These are phyloP conservation scores for Drosophila borealis DNA, from an alignment of 2,888 invertebrate species.

Conservation along the genomic window DNA sequence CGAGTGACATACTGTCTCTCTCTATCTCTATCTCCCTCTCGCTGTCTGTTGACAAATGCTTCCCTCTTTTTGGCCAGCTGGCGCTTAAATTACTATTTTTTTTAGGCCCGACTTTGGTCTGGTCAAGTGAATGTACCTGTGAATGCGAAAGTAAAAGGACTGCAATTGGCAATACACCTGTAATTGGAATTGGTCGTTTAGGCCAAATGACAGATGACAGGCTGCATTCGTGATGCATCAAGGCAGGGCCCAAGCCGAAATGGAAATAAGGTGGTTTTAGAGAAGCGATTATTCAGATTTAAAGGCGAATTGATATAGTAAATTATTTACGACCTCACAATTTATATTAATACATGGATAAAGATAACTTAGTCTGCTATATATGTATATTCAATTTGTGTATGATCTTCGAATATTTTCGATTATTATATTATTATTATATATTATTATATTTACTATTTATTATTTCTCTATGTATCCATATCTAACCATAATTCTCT, in stretches of 20 bases:
- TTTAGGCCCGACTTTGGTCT: neutral
- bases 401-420: too few relatives aligned
- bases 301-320: neutral
- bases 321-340: too few relatives aligned
- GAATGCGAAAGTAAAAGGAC: slow-evolving; percentile 56
- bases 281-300: neutral
- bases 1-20: slow-evolving; percentile 69
- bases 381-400: too few relatives aligned
- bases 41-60: slow-evolving; percentile 31
- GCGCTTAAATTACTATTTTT: neutral
- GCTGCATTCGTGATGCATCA: slow-evolving; percentile 19
- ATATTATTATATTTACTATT: too few relatives aligned
- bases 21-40: slow-evolving; percentile 1
- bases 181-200: slow-evolving; percentile 13
- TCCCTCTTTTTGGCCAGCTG: slow-evolving; percentile 17
- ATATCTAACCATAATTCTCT: too few relatives aligned
- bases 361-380: too few relatives aligned
- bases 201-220: slow-evolving; percentile 33
- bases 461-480: too few relatives aligned
- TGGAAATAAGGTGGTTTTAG: neutral
- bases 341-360: too few relatives aligned
- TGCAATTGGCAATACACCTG: slow-evolving; percentile 14
- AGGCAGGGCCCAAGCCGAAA: neutral
- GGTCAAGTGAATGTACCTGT: slow-evolving; percentile 44
- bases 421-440: too few relatives aligned